A percentile compares a stretch with the other conserved stretches of the same genome.
These are phyloP conservation scores for Rhynchotus rufescens DNA, from an alignment of 2,797 vertebrate species.

Conservation along the genomic window DNA sequence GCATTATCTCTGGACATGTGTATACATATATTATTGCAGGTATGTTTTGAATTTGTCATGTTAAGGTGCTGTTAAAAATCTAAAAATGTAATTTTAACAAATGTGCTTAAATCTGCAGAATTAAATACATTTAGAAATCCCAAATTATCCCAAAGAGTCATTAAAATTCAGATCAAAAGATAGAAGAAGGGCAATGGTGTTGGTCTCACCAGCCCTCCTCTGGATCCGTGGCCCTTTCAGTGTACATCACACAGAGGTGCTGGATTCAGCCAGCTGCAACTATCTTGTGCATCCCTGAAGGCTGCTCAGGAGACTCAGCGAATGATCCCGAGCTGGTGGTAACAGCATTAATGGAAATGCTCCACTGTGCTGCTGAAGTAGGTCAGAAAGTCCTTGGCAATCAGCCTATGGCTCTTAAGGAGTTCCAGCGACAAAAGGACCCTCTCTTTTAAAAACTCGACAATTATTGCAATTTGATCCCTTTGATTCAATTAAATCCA, in stretches of 20 bases:
- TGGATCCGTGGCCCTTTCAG: neutral
- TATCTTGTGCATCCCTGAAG: neutral
- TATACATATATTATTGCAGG: too few relatives aligned
- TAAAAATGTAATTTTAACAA: neutral
- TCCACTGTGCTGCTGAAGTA: neutral
- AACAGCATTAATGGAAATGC: neutral
- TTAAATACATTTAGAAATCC: neutral
- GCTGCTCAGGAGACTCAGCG: neutral
- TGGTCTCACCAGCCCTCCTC: neutral
- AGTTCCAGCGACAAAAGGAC: neutral
- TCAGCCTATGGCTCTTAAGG: neutral
- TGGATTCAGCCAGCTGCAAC: neutral
- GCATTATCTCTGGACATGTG: neutral
- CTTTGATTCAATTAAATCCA: neutral
- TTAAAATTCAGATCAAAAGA: neutral
- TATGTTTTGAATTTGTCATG: neutral
- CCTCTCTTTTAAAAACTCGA: accelerated
- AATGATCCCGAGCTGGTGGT: neutral
- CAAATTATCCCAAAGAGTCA: neutral
- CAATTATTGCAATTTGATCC: neutral
- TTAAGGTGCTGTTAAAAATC: neutral
- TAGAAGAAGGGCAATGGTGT: neutral
- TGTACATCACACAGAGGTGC: neutral
- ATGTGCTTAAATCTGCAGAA: neutral
- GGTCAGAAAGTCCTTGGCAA: neutral